Evolutionary conservation across 2,888 invertebrate genomes (phyloP).

Genomic region (Bombyx huttoni): DNA sequence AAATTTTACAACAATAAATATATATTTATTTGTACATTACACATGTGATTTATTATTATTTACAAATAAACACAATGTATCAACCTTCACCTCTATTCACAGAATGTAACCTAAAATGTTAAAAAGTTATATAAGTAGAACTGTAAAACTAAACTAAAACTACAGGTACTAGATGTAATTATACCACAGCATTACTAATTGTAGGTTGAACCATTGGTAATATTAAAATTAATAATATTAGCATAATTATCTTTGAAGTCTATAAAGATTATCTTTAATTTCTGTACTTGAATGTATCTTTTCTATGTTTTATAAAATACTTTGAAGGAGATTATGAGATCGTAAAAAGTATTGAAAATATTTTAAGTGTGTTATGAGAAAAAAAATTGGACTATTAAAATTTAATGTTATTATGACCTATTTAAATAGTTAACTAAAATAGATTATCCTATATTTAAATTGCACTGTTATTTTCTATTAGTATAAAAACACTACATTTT

Average conservation of each 20-base stretch:
- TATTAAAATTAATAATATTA: not conserved
- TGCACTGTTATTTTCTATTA: constrained; percentile 1
- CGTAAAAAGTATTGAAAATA: no score
- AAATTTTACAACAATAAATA: constrained; percentile 48
- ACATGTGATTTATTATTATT: constrained; percentile 53
- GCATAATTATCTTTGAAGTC: not conserved
- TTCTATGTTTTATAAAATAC: not conserved
- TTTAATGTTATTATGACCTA: no score
- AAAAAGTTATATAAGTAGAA: constrained; percentile 41
- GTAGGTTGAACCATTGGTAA: not conserved
- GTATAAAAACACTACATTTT: not conserved
- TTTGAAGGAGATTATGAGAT: not conserved
- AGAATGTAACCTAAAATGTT: constrained; percentile 29
- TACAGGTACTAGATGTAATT: constrained; percentile 7
- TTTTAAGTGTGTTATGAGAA: no score
- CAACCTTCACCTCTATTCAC: constrained; percentile 49
- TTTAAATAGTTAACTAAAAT: no score
- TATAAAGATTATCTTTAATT: not conserved
- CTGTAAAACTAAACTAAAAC: constrained; percentile 45
- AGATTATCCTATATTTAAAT: constrained; percentile 6
- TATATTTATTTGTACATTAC: constrained; percentile 67
- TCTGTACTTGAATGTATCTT: not conserved
- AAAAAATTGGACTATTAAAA: no score
- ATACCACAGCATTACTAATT: constrained; percentile 7
- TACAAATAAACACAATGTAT: constrained; percentile 58